Evolutionary conservation across 1,140 invertebrate genomes (phyloP), one percentile per base, ranked within the genome.

Genomic region (Caenorhabditis briggsae): DNA sequence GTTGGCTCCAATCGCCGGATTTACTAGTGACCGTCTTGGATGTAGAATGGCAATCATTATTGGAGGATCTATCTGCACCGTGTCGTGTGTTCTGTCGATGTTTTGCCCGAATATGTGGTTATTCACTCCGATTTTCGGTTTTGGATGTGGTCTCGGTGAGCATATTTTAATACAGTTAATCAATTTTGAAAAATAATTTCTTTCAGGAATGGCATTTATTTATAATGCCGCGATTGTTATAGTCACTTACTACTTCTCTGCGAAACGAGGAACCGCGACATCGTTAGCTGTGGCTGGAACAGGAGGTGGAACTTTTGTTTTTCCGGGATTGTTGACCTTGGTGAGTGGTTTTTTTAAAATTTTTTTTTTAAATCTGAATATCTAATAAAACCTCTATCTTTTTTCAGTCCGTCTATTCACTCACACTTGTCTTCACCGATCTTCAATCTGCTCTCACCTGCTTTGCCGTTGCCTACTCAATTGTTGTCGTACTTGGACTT

Each of bases 211-310:
- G 56, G 23, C 23, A 18, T 70, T 87, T 16, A 55, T 70, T 18
- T 87, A 87, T 48, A 87, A 87, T 61, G 48, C 64, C 12, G 86
- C 86, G 0, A 70, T 87, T 23, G 86, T 87, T 11, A 87, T 87
- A 2, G 59, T 87, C 8, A 83, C 64, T 1, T 82, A 82, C n/a
- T 87, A 65, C 43, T 87, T 87, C 55, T 6, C 59, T 0, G 11
- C 3, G 0, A 83, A 48, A 58, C 18, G 84, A 18, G 85, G 33
- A 23, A 16, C 64, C 1, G 86, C 86, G 2, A 87, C 86, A 18
- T 58, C 78, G 14, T 12, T 82, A 2, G 86, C 86, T 9, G 86
- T 87, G 0, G 41, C 86, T 5, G 86, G 86, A 61, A 87, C 86
- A 0, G 86, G 86, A 20, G 25, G n/a, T 33, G 86, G 86, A 50